Evolutionary conservation across 2,797 vertebrate genomes (phyloP), one percentile per base, ranked within the genome.

Genomic region (Botia almorhae): DNA sequence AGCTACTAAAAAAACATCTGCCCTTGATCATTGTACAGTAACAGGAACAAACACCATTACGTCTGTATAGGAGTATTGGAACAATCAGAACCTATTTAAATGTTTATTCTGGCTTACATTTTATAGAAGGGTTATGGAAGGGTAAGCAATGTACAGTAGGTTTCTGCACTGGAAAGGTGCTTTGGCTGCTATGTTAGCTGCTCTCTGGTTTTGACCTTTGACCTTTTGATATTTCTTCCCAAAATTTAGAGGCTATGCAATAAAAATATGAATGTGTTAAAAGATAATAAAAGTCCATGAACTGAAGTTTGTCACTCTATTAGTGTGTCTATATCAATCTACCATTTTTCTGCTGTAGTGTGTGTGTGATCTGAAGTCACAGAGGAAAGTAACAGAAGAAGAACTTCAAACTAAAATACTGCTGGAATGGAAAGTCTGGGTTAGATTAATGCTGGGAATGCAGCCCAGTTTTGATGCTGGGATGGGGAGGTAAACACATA

Each of bases 401-500:
- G 67, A 72, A 55, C 33, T 70, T 69, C 48, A 76, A 76, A 81
- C 26, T 60, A 23, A 69, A 71, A 65, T 55, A 68, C 39, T 50
- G 8, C 33, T 56, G 55, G 60, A 71, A 74, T 78, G 64, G 78
- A 77, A 76, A 77, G 53, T 53, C 74, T 84, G 82, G 69, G 78
- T 70, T 61, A 46, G 36, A 80, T 82, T 84, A 78, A 70, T 80
- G 68, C 46, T 80, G 61, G 74, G 72, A 87, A 61, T 67, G 73
- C 19, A 43, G 72, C 79, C 81, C 72, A 55, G 82, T 82, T 81
- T 82, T 72, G 81, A 69, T 77, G 65, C 69, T 68, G 60, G n/a
- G 58, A 56, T 85, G 81, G 56, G 81, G 83, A 85, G 12, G 69
- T 26, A 85, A 87, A 78, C 81, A 61, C 74, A 76, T 79, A 89